These are phyloP conservation scores for Lasius fuliginosus DNA, from an alignment of 2,888 invertebrate genomes.

Conservation along the genomic window DNA sequence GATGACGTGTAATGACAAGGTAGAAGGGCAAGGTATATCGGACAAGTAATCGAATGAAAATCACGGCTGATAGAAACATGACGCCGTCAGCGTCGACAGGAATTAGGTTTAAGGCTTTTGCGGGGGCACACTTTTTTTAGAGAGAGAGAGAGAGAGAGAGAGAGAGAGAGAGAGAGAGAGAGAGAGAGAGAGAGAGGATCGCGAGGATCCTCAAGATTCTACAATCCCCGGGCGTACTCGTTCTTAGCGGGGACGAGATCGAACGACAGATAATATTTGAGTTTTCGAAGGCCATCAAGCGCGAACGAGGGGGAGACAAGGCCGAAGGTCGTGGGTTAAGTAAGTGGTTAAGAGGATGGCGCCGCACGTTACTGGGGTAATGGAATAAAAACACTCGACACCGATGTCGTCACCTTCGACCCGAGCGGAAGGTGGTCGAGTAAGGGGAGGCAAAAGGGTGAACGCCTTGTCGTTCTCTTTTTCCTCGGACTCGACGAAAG, in stretches of 20 bases:
- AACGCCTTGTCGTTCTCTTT: conserved; percentile 55
- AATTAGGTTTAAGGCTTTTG: conserved; percentile 63
- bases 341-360: conserved; percentile 84
- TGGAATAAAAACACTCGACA: conserved; percentile 85
- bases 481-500: conserved; percentile 40
- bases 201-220: conserved; percentile 43
- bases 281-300: conserved; percentile 80
- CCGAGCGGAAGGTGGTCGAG: not conserved
- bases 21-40: conserved; percentile 19
- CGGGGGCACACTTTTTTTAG: conserved; percentile 53
- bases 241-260: conserved; percentile 57
- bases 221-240: not conserved
- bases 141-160: not conserved
- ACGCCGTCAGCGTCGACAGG: conserved; percentile 47
- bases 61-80: conserved; percentile 55
- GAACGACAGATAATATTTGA: conserved; percentile 83
- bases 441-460: conserved; percentile 47
- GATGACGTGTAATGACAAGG: conserved; percentile 45
- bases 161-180: too few species aligned
- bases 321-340: conserved; percentile 78
- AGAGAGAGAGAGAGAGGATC: conserved; percentile 24
- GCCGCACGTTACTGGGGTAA: conserved; percentile 75
- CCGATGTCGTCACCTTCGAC: conserved; percentile 74
- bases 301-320: conserved; percentile 64
- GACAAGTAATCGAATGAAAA: conserved; percentile 56